Evolutionary conservation across 2,888 invertebrate species (phyloP), one percentile per base, ranked within the genome.

Genomic region (Trypoxylon attenuatum): DNA sequence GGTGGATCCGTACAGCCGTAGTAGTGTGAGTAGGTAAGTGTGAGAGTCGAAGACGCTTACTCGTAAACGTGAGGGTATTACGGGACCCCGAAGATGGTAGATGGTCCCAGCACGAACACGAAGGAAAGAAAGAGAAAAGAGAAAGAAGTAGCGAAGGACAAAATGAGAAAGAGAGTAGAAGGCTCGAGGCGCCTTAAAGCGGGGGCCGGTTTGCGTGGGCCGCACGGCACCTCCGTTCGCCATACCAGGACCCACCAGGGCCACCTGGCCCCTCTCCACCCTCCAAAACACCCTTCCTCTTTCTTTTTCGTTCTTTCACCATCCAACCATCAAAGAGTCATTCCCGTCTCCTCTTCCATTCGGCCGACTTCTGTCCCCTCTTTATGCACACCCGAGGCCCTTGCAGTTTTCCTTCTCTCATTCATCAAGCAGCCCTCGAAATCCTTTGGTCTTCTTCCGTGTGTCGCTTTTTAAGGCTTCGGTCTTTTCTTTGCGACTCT

Each of bases 141-240:
- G 53, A 33, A 43, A 52, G 50, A 53, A 42, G 51, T 39, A 41
- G 49, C 53, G 55, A 39, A 50, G 45, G 51, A 52, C 45, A 54
- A 25, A 18, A 47, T 29, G 42, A 41, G 55, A 56, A 67, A 55
- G 53, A 60, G 29, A 64, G 75, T 63, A 62, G 52, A 60, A 56
- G 59, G 65, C 71, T 76, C 73, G 43, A 61, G 68, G 73, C 79
- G 73, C 61, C 65, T 69, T 54, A 64, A 71, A 72, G 74, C 70
- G 72, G 77, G 64, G 82, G 79, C 82, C 77, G 73, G 77, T 80
- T 81, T 81, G 83, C 82, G 82, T 82, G 83, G 82, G 82, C 69
- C 71, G 80, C 54, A 71, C 77, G 74, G 80, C 80, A 82, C 82
- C 82, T 80, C 77, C 56, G 81, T 78, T 81, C 76, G 58, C 64